Evolutionary conservation across 2,888 invertebrate genomes (phyloP).

Genomic region (Ganaspis brasiliensis): DNA sequence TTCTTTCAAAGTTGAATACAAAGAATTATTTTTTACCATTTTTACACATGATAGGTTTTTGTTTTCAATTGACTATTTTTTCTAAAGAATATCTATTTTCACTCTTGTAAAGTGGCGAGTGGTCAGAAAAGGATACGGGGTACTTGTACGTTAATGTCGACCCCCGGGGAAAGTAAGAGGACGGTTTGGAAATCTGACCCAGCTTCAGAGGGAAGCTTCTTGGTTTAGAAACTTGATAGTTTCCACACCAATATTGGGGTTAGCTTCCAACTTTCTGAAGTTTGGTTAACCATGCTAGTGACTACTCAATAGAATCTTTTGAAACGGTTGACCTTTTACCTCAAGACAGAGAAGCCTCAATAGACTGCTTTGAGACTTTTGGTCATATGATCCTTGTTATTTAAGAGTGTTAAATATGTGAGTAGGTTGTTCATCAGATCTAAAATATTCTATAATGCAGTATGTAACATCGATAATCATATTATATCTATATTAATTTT

Average conservation of each 20-base stretch:
- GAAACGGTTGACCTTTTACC: conserved; percentile 23
- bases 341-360: conserved; percentile 6
- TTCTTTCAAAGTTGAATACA: too few species aligned
- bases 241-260: neutral
- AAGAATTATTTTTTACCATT: too few species aligned
- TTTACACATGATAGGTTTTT: too few species aligned
- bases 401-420: neutral
- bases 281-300: conserved; percentile 9
- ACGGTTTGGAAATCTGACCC: conserved; percentile 28
- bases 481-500: too few species aligned
- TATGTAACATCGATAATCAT: neutral
- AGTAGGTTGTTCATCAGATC: neutral
- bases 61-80: neutral
- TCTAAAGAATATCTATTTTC: neutral
- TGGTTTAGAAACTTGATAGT: conserved; percentile 30
- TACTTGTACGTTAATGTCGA: neutral
- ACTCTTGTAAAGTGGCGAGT: neutral
- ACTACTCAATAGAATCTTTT: conserved; percentile 21
- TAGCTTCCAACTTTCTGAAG: conserved; percentile 26
- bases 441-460: neutral
- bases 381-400: conserved; percentile 31
- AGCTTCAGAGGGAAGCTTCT: neutral
- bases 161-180: neutral
- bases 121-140: neutral
- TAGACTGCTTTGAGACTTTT: neutral